These are phyloP conservation scores for Orthosia incerta DNA, from an alignment of 2,888 invertebrate genomes.

Conservation along the genomic window DNA sequence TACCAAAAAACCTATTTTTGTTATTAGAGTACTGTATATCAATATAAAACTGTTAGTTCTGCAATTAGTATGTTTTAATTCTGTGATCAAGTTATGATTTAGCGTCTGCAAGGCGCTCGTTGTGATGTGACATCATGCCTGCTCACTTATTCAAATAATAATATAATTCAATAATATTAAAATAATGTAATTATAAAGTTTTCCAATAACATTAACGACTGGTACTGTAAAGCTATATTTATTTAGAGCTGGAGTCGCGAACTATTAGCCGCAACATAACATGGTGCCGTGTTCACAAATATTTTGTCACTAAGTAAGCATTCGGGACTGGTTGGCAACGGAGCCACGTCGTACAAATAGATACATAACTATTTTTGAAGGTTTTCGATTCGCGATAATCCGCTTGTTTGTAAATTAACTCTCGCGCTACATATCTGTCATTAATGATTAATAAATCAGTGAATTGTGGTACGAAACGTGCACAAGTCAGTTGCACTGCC, in stretches of 20 bases:
- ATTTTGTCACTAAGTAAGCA: slow-evolving; percentile 44
- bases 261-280: slow-evolving; percentile 37
- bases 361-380: slow-evolving; percentile 66
- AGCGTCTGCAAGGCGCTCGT: slow-evolving; percentile 79
- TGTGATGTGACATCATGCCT: slow-evolving; percentile 44
- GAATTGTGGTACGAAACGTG: slow-evolving; percentile 76
- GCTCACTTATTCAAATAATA: slow-evolving; percentile 63
- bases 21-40: slow-evolving; percentile 84
- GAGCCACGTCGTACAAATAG: slow-evolving; percentile 49
- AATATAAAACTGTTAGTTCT: slow-evolving; percentile 81
- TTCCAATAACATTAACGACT: slow-evolving; percentile 76
- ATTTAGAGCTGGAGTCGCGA: slow-evolving; percentile 67
- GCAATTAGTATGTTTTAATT: slow-evolving; percentile 82
- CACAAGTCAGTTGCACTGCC: slow-evolving; percentile 87
- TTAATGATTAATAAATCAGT: slow-evolving; percentile 58
- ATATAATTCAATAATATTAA: slow-evolving; percentile 39
- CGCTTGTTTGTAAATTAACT: slow-evolving; percentile 79
- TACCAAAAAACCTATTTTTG: slow-evolving; percentile 88
- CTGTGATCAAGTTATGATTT: slow-evolving; percentile 85
- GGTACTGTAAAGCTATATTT: slow-evolving; percentile 75
- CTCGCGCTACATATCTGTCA: slow-evolving; percentile 86
- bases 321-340: slow-evolving; percentile 32
- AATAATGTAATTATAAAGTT: slow-evolving; percentile 65
- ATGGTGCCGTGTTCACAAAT: slow-evolving; percentile 40
- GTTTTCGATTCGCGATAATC: slow-evolving; percentile 70